A percentile compares a stretch with the other conserved stretches of the same genome.
Evolutionary conservation across 2,797 vertebrate genomes (phyloP).

Genomic region (Malurus leucopterus): DNA sequence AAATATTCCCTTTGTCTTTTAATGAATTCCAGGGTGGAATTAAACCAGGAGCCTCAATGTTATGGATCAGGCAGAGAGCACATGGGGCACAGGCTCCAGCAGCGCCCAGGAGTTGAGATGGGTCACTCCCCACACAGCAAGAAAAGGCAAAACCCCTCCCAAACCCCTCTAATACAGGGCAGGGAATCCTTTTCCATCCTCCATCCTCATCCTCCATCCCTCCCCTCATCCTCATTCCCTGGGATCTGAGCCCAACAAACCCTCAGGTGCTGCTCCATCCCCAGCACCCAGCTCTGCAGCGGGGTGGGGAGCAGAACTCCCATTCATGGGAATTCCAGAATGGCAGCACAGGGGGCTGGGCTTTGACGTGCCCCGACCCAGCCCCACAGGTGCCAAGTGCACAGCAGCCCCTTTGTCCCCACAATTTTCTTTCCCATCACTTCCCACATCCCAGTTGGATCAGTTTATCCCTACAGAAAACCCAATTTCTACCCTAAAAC

Average conservation of each 20-base stretch:
- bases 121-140: not conserved
- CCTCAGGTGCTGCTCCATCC: not conserved
- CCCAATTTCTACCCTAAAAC: not conserved
- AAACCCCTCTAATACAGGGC: not conserved
- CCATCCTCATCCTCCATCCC: too few relatives aligned
- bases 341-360: accelerated
- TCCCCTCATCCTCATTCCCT: too few relatives aligned
- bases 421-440: not conserved
- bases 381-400: accelerated
- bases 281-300: accelerated
- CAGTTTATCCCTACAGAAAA: not conserved
- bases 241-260: accelerated
- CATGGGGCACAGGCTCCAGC: not conserved
- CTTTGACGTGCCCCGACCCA: accelerated
- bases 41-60: not conserved
- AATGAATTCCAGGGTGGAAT: not conserved
- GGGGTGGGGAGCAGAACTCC: not conserved
- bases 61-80: not conserved
- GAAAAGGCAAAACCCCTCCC: not conserved
- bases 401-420: not conserved
- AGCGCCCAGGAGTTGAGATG: not conserved
- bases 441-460: not conserved
- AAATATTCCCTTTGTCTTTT: not conserved
- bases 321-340: accelerated
- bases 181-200: not conserved